Percentiles rank a stretch among this genome's conserved stretches.
Conservation (phyloP, 2,888 invertebrate species). For the Epinotia ramella region DNA sequence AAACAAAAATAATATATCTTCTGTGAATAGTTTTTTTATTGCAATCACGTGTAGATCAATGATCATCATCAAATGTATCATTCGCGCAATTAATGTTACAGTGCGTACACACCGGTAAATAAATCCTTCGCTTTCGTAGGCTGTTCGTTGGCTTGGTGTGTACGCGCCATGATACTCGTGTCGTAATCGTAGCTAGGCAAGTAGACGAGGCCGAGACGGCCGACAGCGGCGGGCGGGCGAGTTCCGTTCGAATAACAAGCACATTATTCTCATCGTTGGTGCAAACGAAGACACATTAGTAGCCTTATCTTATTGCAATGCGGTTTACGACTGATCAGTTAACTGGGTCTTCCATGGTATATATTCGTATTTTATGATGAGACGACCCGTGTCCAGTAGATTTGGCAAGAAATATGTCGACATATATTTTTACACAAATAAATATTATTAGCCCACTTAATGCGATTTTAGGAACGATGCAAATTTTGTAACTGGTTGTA, state of each 20-base stretch:
- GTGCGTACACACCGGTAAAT: neutral
- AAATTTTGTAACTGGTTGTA: neutral
- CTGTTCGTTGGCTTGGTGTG: neutral
- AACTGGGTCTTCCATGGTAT: constrained; percentile 6
- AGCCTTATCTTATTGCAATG: constrained; percentile 3
- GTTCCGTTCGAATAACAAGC: constrained; percentile 57
- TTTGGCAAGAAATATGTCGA: constrained; percentile 8
- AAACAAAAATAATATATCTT: neutral
- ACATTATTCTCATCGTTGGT: constrained; percentile 51
- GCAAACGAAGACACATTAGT: constrained; percentile 7
- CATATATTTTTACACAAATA: constrained; percentile 8
- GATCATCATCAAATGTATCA: neutral
- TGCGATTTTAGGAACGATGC: too few species aligned
- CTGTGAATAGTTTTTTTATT: neutral
- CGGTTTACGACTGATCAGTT: neutral
- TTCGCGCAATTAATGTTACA: neutral
- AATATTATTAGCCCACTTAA: neutral
- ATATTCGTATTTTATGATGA: constrained; percentile 57
- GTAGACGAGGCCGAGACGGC: constrained; percentile 69
- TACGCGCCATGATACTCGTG: neutral
- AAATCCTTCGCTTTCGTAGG: neutral
- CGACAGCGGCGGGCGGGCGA: constrained; percentile 51
- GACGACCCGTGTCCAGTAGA: constrained; percentile 11
- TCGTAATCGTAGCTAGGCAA: constrained; percentile 55
- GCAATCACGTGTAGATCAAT: neutral